Evolutionary conservation across 2,113 vertebrate genomes (phyloP).

Genomic region (Numenius arquata): DNA sequence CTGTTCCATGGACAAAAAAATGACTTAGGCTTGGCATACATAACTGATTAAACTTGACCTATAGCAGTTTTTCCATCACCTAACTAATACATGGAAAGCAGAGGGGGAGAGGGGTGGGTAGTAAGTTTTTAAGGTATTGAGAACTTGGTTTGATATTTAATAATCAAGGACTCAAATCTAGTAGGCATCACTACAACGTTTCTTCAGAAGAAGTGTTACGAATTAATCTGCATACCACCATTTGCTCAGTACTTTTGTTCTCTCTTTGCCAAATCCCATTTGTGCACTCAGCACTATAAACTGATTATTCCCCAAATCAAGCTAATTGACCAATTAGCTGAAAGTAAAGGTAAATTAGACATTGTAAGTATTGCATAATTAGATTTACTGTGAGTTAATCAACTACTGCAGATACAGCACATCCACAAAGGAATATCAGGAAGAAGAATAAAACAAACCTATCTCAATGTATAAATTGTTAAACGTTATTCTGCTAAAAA

Average conservation of each 20-base stretch:
- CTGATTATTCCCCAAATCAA: conserved; percentile 51
- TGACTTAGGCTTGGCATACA: not conserved
- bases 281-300: conserved; percentile 37
- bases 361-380: conserved; percentile 49
- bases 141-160: not conserved
- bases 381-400: conserved; percentile 54
- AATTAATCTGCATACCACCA: not conserved
- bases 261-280: not conserved
- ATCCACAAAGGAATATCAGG: conserved; percentile 30
- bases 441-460: not conserved
- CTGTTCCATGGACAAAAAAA: not conserved
- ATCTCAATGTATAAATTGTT: not conserved
- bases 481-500: not conserved
- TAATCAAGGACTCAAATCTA: not conserved
- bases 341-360: conserved; percentile 66
- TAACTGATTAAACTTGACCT: not conserved
- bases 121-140: not conserved
- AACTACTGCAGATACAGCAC: conserved; percentile 26
- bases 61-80: not conserved
- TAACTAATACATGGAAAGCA: not conserved
- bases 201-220: not conserved
- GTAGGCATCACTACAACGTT: not conserved
- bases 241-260: not conserved
- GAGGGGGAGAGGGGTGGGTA: not conserved
- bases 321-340: conserved; percentile 55